Evolutionary conservation across 2,113 vertebrate species (phyloP), one percentile per base, ranked within the genome.

Genomic region (Proterorhinus semilunaris): DNA sequence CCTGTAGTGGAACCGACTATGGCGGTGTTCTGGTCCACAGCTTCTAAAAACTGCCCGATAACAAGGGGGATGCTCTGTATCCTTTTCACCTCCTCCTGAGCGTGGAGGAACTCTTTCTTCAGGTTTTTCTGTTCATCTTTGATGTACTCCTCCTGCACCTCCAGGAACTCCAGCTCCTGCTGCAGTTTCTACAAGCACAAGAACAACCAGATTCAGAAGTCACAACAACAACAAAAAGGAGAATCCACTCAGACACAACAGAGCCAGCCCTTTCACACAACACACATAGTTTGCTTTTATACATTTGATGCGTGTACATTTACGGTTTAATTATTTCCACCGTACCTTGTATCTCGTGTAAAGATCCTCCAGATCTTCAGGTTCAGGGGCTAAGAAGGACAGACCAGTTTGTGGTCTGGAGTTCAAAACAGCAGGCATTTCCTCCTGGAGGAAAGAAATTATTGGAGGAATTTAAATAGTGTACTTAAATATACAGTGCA

Each of bases 41-140:
- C 96, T 82, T 98, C 96, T 71, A 98, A 87, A 83, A 98, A 97
- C 92, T 98, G 96, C 3, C 96, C 96, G 1, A 98, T 98, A 75
- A 98, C 96, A 3, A 98, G 76, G 0, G 96, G 96, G 82, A 98
- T 98, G 88, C 96, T 98, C 91, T 98, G 96, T 87, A 98, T 97
- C 54, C 96, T 92, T 81, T 96, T 98, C 77, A 97, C 96, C 85
- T 98, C 96, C 87, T 98, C 96, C 90, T 98, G 96, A 1, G 96
- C 96, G 0, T 98, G 96, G 21, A 98, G 94, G 43, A 97, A 98
- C 67, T 98, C 96, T 83, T 98, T 98, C 91, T 98, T 96, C 45
- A 98, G 89, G 79, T 98, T 96, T 87, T 96, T 96, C 85, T 98
- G 96, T 76, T 98, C 95, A 65, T 97, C 96, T 79, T 98, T 98